These are phyloP conservation scores for Meiosimyza decipiens DNA, from an alignment of 2,888 invertebrate genomes.

Conservation along the genomic window DNA sequence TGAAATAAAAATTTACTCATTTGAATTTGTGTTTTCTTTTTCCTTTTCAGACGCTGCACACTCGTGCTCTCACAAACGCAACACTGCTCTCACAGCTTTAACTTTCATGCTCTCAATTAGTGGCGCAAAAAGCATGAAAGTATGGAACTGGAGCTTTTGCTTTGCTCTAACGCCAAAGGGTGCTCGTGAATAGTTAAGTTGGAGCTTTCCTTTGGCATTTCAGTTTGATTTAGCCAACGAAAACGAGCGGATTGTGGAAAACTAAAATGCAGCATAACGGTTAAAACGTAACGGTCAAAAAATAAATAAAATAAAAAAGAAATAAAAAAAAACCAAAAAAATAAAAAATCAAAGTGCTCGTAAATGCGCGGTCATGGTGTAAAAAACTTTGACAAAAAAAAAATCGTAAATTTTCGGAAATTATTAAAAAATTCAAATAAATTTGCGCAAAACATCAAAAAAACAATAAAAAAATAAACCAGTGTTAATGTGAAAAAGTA, in stretches of 20 bases:
- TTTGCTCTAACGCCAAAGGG: too few relatives aligned
- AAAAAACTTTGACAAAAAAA: slow-evolving; percentile 6
- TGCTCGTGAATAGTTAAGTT: too few relatives aligned
- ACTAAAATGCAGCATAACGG: not conserved
- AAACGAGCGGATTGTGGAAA: slow-evolving; percentile 30
- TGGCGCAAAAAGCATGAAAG: too few relatives aligned
- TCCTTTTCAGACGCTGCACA: too few relatives aligned
- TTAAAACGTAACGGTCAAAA: slow-evolving; percentile 9
- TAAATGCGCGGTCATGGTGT: not conserved
- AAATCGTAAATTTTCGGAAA: not conserved
- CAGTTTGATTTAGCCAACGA: slow-evolving; percentile 33
- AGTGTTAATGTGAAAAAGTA: not conserved
- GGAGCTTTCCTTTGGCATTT: slow-evolving; percentile 23
- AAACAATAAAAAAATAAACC: not conserved
- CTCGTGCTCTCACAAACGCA: too few relatives aligned
- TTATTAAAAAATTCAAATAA: not conserved
- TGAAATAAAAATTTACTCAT: too few relatives aligned
- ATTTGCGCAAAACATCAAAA: not conserved
- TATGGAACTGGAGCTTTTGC: too few relatives aligned
- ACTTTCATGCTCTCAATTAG: too few relatives aligned
- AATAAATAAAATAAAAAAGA: slow-evolving; percentile 9
- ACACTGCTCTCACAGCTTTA: too few relatives aligned
- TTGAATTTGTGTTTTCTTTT: too few relatives aligned
- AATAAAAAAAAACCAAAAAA: not conserved
- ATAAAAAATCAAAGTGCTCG: not conserved